A percentile compares a stretch with the other conserved stretches of the same genome.
phyloP scores from a whole-genome alignment of 2,888 invertebrate genomes.

The Augochlorella aurata region DNA sequence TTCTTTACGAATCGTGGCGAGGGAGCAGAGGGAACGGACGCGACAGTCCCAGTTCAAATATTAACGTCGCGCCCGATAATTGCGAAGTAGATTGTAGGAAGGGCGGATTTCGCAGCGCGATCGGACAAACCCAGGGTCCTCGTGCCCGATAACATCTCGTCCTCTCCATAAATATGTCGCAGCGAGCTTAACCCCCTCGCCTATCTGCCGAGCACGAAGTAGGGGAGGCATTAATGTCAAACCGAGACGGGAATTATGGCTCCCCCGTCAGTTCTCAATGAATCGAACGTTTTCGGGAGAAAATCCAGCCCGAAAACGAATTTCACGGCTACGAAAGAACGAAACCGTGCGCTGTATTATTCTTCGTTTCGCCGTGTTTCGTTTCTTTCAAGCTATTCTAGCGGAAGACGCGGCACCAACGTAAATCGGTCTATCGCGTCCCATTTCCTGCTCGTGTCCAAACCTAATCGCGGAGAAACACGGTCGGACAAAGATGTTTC shows the following conservation, averaged over 20 bases:
- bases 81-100: constrained; percentile 80
- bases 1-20: constrained; percentile 49
- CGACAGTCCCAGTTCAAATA: constrained; percentile 77
- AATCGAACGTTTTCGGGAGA: constrained; percentile 81
- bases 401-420: neutral
- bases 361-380: constrained; percentile 38
- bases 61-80: constrained; percentile 81
- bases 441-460: neutral
- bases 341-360: constrained; percentile 49
- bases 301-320: constrained; percentile 77
- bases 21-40: constrained; percentile 37
- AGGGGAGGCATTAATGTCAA: constrained; percentile 82
- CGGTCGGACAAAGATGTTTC: neutral
- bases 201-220: constrained; percentile 80
- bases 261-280: constrained; percentile 82
- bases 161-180: constrained; percentile 82
- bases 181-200: constrained; percentile 81
- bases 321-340: constrained; percentile 65
- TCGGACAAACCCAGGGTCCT: constrained; percentile 71
- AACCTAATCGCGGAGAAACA: neutral
- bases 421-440: neutral
- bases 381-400: neutral
- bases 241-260: constrained; percentile 81
- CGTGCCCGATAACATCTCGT: constrained; percentile 80
- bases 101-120: constrained; percentile 72